These are phyloP conservation scores for Dexiosoma caninum DNA, from an alignment of 2,888 invertebrate genomes.

Conservation along the genomic window DNA sequence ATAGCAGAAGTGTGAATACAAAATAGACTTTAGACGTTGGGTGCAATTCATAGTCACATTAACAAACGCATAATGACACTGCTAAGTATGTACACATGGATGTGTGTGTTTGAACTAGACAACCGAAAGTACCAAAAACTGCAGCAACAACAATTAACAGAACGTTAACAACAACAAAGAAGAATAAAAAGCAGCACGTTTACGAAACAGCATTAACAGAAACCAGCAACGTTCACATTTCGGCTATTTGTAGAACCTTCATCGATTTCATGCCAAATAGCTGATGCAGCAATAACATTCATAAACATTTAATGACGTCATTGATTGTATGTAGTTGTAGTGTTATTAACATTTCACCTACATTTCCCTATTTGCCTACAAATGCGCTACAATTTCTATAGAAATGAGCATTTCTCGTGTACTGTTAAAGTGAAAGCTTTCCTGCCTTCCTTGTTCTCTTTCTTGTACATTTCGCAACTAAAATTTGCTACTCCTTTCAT, in stretches of 20 bases:
- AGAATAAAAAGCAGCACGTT: slow-evolving; percentile 33
- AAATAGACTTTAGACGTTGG: neutral
- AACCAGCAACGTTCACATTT: neutral
- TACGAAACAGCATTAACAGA: slow-evolving; percentile 27
- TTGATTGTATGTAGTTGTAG: slow-evolving; percentile 19
- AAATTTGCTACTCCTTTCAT: too few relatives aligned
- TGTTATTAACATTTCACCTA: slow-evolving; percentile 53
- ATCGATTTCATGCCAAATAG: slow-evolving; percentile 12
- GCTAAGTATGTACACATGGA: too few relatives aligned
- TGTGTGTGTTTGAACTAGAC: slow-evolving; percentile 14
- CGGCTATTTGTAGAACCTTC: neutral
- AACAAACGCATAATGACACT: slow-evolving; percentile 20
- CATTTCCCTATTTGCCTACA: slow-evolving; percentile 34
- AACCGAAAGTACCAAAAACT: slow-evolving; percentile 15
- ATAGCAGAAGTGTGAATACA: slow-evolving; percentile 17
- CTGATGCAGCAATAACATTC: slow-evolving; percentile 17
- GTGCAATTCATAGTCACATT: neutral
- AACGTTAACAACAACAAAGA: neutral
- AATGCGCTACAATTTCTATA: slow-evolving; percentile 14
- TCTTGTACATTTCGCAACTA: neutral
- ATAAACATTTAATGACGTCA: slow-evolving; percentile 54
- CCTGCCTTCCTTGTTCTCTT: neutral
- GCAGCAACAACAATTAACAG: slow-evolving; percentile 3
- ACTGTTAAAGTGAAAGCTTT: slow-evolving; percentile 37
- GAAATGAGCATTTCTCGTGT: neutral